Evolutionary conservation across 2,888 invertebrate genomes (phyloP), one percentile per base, ranked within the genome.

Genomic region (Dendrolimus pini): DNA sequence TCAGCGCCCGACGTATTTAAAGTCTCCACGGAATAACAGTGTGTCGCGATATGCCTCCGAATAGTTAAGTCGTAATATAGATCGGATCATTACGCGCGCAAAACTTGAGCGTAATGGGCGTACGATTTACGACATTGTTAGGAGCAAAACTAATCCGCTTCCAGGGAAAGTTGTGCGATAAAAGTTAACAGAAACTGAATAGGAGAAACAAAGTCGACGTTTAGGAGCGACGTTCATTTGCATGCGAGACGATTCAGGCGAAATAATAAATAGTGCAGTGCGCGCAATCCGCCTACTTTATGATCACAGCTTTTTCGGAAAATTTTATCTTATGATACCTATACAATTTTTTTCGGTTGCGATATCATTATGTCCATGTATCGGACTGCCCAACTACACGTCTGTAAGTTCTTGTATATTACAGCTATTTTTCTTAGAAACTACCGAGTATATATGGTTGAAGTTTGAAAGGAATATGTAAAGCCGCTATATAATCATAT

Each of bases 61-160:
- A 9, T 47, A 12, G 42, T 64, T 61, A 77, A 75, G 64, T 74
- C 68, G 65, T 63, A 69, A 76, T 72, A 78, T 69, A 70, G 72
- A 79, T 77, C 68, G 75, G 69, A 75, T 78, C 74, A 75, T 75
- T 77, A 77, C 68, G 68, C 65, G 9, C 69, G 64, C 65, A 70
- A 69, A 71, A 73, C 73, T 75, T 62, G 68, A 69, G 67, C 71
- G 69, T 74, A 74, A 77, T 73, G 69, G 69, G 62, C 66, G 72
- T 67, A 75, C 70, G 75, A 80, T 80, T 81, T 82, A 81, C 75
- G 75, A 77, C 80, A 79, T 75, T 71, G 74, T 79, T 75, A 70
- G 41, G 71, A 74, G 75, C 70, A 75, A 83, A 85, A 83, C 81
- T 85, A 82, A 84, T 84, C 80, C 76, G 71, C 72, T 70, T 74